These are phyloP conservation scores for Plectus sambesii DNA, from an alignment of 1,140 invertebrate genomes.

Conservation along the genomic window DNA sequence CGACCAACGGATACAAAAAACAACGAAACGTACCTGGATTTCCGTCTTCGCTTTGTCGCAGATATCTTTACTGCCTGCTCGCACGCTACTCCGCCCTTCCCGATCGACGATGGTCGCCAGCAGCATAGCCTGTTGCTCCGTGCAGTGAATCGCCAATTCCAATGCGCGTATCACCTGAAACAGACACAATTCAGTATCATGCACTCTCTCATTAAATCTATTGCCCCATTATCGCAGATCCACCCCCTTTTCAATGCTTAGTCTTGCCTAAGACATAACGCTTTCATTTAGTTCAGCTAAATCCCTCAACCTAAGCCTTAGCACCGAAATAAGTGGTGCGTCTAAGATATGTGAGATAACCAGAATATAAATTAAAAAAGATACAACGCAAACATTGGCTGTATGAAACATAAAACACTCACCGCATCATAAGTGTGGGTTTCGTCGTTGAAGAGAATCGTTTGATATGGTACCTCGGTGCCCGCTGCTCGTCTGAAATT, in stretches of 20 bases:
- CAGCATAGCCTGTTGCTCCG: conserved; percentile 33
- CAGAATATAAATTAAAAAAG: too few relatives aligned
- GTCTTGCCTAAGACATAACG: too few relatives aligned
- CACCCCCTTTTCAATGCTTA: too few relatives aligned
- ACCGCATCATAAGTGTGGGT: conserved; percentile 44
- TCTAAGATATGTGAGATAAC: too few relatives aligned
- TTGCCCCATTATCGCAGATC: too few relatives aligned
- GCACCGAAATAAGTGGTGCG: too few relatives aligned
- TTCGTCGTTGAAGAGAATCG: conserved; percentile 44
- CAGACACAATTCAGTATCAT: too few relatives aligned
- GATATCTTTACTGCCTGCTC: conserved; percentile 21
- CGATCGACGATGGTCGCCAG: conserved; percentile 42
- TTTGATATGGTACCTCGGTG: conserved; percentile 29
- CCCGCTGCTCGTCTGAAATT: conserved; percentile 9
- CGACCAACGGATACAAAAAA: conserved; percentile 1
- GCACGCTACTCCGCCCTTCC: conserved; percentile 36
- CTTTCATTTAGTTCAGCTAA: too few relatives aligned
- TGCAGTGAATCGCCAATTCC: conserved; percentile 28
- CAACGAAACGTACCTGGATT: conserved; percentile 27
- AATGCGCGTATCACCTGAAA: conserved; percentile 38
- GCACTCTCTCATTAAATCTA: too few relatives aligned
- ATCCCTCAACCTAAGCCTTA: too few relatives aligned
- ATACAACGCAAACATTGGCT: too few relatives aligned
- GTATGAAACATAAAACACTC: too few relatives aligned
- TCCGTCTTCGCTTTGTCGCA: conserved; percentile 28